phyloP scores from a whole-genome alignment of 2,888 invertebrate genomes.

The Apamea crenata region DNA sequence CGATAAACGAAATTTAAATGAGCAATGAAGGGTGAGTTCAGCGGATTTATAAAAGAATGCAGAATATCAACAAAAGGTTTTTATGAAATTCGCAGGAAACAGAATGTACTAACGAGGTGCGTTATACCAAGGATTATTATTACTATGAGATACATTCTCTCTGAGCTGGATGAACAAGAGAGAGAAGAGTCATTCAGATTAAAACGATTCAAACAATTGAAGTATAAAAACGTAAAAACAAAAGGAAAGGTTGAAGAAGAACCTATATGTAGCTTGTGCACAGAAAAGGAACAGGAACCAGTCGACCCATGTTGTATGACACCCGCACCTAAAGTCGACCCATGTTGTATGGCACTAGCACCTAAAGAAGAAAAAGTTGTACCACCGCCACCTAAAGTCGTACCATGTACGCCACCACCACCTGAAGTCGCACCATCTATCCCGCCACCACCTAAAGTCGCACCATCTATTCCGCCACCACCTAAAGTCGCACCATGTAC shows the following conservation, averaged over 20 bases:
- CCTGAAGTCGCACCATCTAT: neutral
- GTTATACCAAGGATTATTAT: slow-evolving; percentile 10
- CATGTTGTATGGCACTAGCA: neutral
- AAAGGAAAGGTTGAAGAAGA: neutral
- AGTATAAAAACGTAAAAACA: neutral
- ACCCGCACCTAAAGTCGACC: neutral
- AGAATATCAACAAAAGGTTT: slow-evolving; percentile 56
- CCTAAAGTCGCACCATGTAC: neutral
- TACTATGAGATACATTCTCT: neutral
- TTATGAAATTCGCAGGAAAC: slow-evolving; percentile 72
- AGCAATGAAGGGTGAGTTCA: slow-evolving; percentile 29
- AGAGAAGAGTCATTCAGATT: slow-evolving; percentile 37
- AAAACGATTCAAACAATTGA: slow-evolving; percentile 37
- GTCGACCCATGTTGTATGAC: neutral
- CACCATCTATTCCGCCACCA: neutral
- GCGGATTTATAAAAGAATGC: slow-evolving; percentile 1
- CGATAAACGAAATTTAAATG: neutral
- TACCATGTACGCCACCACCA: neutral
- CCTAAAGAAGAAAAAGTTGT: no score
- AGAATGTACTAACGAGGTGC: slow-evolving; percentile 67
- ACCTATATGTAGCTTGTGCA: neutral
- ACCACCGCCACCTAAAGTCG: neutral
- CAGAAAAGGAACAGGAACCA: no score
- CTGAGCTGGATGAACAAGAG: slow-evolving; percentile 56
- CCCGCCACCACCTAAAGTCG: neutral